These are phyloP conservation scores for Corvus hawaiiensis DNA, from an alignment of 2,113 vertebrate genomes.

Conservation along the genomic window DNA sequence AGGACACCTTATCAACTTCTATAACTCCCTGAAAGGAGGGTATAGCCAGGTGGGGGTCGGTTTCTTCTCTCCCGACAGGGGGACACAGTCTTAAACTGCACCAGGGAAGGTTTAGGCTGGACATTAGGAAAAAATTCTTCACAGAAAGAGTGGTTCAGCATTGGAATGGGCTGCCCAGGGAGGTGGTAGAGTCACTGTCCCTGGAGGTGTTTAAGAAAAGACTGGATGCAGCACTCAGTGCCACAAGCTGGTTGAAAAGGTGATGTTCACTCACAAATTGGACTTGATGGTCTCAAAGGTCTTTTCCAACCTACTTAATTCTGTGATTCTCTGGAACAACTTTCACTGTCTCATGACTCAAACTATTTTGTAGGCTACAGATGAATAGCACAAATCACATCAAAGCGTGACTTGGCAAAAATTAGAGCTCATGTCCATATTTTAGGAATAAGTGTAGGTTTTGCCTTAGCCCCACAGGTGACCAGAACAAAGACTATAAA, in stretches of 20 bases:
- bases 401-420: neutral
- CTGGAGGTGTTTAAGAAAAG: neutral
- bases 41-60: rapidly evolving
- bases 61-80: neutral
- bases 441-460: neutral
- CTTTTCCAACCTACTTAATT: neutral
- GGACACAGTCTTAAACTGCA: neutral
- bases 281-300: neutral
- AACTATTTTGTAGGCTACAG: neutral
- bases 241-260: neutral
- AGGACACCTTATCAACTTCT: neutral
- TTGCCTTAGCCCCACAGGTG: neutral
- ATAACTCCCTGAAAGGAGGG: neutral
- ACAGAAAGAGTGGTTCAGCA: neutral
- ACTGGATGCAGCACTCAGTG: neutral
- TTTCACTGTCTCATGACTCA: neutral
- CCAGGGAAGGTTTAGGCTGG: neutral
- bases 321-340: neutral
- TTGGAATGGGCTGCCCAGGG: neutral
- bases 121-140: neutral
- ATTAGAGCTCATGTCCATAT: neutral
- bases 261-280: neutral
- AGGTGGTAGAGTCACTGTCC: rapidly evolving
- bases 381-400: neutral
- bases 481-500: neutral